Evolutionary conservation across 1,140 invertebrate species (phyloP).

Genomic region (Doryteuthis pealeii): DNA sequence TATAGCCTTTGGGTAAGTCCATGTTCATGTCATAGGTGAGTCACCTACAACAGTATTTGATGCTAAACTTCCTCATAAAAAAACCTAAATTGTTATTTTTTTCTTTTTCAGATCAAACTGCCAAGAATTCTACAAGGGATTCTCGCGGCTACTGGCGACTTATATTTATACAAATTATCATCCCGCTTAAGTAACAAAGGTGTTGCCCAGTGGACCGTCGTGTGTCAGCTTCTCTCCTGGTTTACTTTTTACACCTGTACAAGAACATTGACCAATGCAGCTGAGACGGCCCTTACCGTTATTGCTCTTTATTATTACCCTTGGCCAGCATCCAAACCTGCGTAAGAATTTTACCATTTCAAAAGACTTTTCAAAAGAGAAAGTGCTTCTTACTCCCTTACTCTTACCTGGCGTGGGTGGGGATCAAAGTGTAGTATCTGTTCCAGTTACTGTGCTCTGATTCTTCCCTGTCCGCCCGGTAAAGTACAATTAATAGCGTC

Average conservation of each 20-base stretch:
- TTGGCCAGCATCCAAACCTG: constrained; percentile 63
- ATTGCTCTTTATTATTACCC: constrained; percentile 82
- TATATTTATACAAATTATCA: constrained; percentile 59
- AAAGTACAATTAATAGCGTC: no score
- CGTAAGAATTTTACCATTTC: constrained; percentile 23
- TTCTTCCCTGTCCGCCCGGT: no score
- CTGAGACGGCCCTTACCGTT: constrained; percentile 78
- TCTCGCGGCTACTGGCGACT: constrained; percentile 75
- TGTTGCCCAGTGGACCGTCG: constrained; percentile 56
- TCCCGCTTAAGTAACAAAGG: constrained; percentile 45
- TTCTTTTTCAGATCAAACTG: constrained; percentile 65
- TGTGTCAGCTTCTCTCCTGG: constrained; percentile 69
- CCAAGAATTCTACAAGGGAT: constrained; percentile 79
- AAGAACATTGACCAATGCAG: constrained; percentile 80
- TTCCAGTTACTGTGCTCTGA: no score
- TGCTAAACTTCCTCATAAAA: no score
- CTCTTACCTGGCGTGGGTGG: no score
- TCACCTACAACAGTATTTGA: no score
- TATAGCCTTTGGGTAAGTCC: no score
- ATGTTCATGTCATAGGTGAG: no score
- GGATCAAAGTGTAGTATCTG: no score
- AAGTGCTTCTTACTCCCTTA: no score
- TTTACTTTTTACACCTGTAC: constrained; percentile 87
- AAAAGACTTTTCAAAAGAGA: no score
- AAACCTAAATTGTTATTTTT: no score